Base-by-base conservation (phyloP, 2,888 invertebrate species). In the Melanostoma scalare region DNA sequence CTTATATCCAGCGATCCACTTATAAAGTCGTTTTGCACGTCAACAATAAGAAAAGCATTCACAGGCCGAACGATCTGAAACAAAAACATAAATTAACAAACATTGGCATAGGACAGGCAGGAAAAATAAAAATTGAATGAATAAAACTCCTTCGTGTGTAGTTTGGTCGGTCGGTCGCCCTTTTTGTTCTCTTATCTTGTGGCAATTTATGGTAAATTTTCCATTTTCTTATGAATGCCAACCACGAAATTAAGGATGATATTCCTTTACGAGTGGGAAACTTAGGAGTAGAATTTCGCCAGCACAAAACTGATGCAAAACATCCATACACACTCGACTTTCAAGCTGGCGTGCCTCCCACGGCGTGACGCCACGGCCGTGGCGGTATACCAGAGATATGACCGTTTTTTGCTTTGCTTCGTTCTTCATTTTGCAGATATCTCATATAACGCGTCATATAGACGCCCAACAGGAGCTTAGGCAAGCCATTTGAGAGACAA, bases 1-100 rank as follows among this genome's bases (percentile, higher is more conserved):
- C 96, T 96, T 89, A 99, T 96, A 91, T 98, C 96, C 87, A 99
- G 93, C 5, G 97, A 96, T 52, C 99, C 99, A 71, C 95, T 95
- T 89, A 99, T 98, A 92, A 99, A 99, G 92, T 99, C 99, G 92
- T 99, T 99, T 93, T 99, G 99, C 36, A 99, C 98, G 91, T 99
- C 99, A 85, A 99, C 97, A 80, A 99, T 94, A 85, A 99, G 93
- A 90, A 99, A 95, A 33, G 96, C 98, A 89, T 95, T 95, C 86
- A 96, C 95, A 20, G 97, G 97, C 69, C 96, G 94, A 78, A 96
- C 95, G 90, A 96, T 95, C 95, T 96, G 91, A 20, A 20, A 20
- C 20, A 20, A 20, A 20, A 20, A 20, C 20, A 20, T 42, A 67
- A 44, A 44, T 10, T 44, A 67, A 78, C 50, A 78, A 61, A 76